A percentile compares a stretch with the other conserved stretches of the same genome.
Conservation (phyloP, 2,888 invertebrate species). For the Adelognathus sp. region DNA sequence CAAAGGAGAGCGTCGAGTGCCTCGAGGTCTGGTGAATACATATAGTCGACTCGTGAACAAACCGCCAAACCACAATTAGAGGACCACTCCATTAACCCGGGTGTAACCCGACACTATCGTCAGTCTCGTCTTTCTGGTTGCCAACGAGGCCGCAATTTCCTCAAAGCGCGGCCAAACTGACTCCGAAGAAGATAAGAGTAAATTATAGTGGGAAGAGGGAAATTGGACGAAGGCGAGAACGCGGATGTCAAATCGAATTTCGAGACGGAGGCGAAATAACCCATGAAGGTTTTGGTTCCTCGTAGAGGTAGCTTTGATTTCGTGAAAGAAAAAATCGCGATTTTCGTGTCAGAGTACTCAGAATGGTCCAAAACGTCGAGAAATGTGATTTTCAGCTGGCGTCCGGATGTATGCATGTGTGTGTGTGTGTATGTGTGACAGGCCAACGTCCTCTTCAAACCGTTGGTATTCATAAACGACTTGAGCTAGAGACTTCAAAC, state of each 20-base stretch:
- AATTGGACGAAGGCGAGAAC: background rate
- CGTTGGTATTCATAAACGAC: too few relatives aligned
- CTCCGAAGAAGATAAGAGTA: background rate
- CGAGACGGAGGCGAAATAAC: background rate
- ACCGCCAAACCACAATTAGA: slow-evolving; percentile 42
- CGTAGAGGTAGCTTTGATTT: too few relatives aligned
- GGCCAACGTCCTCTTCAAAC: too few relatives aligned
- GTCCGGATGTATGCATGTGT: too few relatives aligned
- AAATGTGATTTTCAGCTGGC: too few relatives aligned
- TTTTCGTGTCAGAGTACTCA: too few relatives aligned
- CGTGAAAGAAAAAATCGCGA: too few relatives aligned
- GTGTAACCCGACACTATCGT: slow-evolving; percentile 48
- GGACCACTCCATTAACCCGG: slow-evolving; percentile 59
- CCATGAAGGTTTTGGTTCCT: too few relatives aligned
- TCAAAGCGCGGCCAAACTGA: background rate
- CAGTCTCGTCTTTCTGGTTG: slow-evolving; percentile 32
- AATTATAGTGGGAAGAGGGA: background rate
- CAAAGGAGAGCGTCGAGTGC: background rate
- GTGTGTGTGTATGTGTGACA: too few relatives aligned
- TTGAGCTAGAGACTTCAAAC: too few relatives aligned
- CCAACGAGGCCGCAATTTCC: slow-evolving; percentile 28
- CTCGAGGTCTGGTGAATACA: background rate
- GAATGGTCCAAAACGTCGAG: too few relatives aligned
- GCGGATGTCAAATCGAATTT: background rate
- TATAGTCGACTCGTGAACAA: background rate